phyloP scores from a whole-genome alignment of 2,888 invertebrate species.

The Limnephilus auricula region DNA sequence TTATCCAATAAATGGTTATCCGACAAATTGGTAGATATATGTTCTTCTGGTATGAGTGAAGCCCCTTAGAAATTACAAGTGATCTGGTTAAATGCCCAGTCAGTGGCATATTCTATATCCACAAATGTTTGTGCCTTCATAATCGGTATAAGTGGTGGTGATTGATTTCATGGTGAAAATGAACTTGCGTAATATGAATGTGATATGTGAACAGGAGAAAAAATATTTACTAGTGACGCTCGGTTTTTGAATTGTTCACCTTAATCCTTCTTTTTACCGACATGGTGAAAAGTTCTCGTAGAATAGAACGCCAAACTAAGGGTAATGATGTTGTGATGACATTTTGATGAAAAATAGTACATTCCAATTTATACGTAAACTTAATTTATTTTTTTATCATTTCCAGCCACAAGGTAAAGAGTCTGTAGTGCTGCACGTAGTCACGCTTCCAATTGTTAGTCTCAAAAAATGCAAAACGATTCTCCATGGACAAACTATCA shows the following conservation, averaged over 20 bases:
- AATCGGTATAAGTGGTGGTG: too few species aligned
- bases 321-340: too few species aligned
- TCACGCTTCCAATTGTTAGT: not conserved
- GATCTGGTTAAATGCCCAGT: not conserved
- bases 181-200: too few species aligned
- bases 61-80: not conserved
- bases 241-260: too few species aligned
- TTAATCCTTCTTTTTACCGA: too few species aligned
- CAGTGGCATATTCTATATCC: not conserved
- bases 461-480: not conserved
- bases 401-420: not conserved
- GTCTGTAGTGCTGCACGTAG: not conserved
- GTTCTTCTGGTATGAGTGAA: not conserved
- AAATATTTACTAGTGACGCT: not conserved
- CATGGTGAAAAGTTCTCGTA: too few species aligned
- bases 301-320: too few species aligned
- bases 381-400: not conserved
- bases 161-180: not conserved
- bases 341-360: too few species aligned
- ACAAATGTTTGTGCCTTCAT: not conserved
- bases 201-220: not conserved
- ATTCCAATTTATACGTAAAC: too few species aligned
- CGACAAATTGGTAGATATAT: too few species aligned
- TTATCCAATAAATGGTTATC: too few species aligned
- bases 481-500: slow-evolving; percentile 67